These are phyloP conservation scores for Linnaemya tessellans DNA, from an alignment of 2,888 invertebrate species.

Conservation along the genomic window DNA sequence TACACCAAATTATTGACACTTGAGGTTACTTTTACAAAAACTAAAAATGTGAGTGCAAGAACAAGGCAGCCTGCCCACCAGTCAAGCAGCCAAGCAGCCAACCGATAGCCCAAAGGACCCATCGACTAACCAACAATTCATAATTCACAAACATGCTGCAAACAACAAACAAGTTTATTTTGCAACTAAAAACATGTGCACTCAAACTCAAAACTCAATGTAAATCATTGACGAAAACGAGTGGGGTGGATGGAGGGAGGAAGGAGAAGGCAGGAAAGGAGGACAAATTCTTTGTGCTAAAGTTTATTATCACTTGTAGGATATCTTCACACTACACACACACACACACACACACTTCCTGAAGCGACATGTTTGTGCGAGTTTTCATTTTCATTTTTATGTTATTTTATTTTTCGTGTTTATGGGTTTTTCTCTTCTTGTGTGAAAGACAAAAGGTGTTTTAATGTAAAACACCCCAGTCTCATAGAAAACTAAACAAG, in stretches of 20 bases:
- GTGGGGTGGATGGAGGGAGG: not conserved
- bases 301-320: conserved; percentile 38
- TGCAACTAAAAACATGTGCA: conserved; percentile 18
- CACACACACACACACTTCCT: not conserved
- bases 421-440: not conserved
- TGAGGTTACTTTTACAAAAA: conserved; percentile 65
- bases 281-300: not conserved
- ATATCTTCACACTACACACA: not conserved
- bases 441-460: conserved; percentile 11
- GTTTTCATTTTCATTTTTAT: too few species aligned
- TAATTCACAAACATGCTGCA: conserved; percentile 45
- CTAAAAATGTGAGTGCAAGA: conserved; percentile 1
- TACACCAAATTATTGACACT: conserved; percentile 71
- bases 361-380: conserved; percentile 9
- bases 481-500: not conserved
- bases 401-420: too few species aligned
- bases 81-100: conserved; percentile 17
- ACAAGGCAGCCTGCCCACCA: conserved; percentile 7
- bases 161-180: conserved; percentile 4
- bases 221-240: conserved; percentile 13
- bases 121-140: conserved; percentile 55
- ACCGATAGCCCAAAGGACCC: conserved; percentile 24
- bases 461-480: conserved; percentile 36
- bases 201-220: conserved; percentile 1
- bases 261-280: not conserved